Base-by-base conservation (phyloP, 2,113 vertebrate species). In the Bubalus kerabau region DNA sequence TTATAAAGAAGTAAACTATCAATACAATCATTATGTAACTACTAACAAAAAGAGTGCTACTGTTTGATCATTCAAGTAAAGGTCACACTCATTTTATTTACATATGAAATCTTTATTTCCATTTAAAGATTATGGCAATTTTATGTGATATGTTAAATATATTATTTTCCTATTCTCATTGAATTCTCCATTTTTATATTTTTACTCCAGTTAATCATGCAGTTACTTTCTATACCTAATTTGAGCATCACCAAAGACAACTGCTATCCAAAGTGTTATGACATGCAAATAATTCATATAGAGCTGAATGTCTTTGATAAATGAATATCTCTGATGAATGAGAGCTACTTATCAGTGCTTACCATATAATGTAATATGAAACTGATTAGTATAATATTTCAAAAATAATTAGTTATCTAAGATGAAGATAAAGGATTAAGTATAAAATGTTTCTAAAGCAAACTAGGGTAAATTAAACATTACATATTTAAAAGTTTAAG, bases 281-380 rank as follows among this genome's bases (percentile, higher is more conserved):
- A 59, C 86, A 95, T 95, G 88, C 97, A 98, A 98, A 96, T 95
- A 98, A 98, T 98, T 98, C 86, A 96, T 81, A 46, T 92, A 84
- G 98, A 97, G 87, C 92, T 98, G 95, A 90, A 87, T 97, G 98
- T 98, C 85, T 97, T 86, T 98, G 97, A 98, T 98, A 99, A 98
- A 98, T 98, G 96, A 90, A 87, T 97, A 98, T 98, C 83, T 97
- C 86, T 98, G 98, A 98, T 98, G 99, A 98, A 98, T 97, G 78
- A 89, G 95, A 71, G 90, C 81, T 98, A 96, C 89, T 98, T 99
- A 98, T 98, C 97, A 96, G 92, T 88, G 83, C 97, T 98, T 96
- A 81, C 86, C 98, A 98, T 96, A 95, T 91, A 99, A 48, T 56
- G 32, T 96, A 98, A 97, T 96, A 97, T 96, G 87, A 98, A 98